Conservation (phyloP, 2,113 vertebrate genomes). For the Camelus bactrianus region DNA sequence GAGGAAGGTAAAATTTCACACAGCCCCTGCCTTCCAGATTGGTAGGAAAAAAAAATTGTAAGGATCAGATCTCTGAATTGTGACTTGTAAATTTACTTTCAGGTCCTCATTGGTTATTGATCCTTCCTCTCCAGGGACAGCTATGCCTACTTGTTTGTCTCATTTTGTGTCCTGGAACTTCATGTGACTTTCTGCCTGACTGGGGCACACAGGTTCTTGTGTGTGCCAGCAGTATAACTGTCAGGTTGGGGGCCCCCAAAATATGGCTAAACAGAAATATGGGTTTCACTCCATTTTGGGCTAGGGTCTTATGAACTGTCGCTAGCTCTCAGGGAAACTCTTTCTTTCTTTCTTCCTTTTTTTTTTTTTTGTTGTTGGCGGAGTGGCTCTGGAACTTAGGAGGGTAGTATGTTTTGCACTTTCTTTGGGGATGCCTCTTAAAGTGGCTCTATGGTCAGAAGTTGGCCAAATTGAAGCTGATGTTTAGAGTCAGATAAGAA, state of each 20-base stretch:
- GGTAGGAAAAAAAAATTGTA: neutral
- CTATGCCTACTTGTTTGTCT: neutral
- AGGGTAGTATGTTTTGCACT: neutral
- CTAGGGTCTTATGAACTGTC: neutral
- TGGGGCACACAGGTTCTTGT: neutral
- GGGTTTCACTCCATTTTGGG: neutral
- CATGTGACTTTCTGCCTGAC: neutral
- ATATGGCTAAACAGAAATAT: neutral
- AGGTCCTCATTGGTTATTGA: neutral
- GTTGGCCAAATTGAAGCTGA: neutral
- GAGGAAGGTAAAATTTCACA: neutral
- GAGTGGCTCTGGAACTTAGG: neutral
- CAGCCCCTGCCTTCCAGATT: neutral
- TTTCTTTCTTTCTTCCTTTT: neutral
- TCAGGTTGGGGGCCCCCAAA: neutral
- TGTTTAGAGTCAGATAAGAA: neutral
- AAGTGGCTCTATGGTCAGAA: neutral
- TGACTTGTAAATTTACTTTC: neutral
- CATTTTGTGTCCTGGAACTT: neutral
- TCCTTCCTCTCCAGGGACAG: neutral
- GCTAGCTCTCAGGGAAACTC: neutral
- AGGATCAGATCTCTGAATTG: neutral
- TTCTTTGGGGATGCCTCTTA: neutral
- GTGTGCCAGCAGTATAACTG: accelerated
- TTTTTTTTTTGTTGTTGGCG: neutral